phyloP scores from a whole-genome alignment of 1,140 invertebrate genomes.

The Panonychus citri region DNA sequence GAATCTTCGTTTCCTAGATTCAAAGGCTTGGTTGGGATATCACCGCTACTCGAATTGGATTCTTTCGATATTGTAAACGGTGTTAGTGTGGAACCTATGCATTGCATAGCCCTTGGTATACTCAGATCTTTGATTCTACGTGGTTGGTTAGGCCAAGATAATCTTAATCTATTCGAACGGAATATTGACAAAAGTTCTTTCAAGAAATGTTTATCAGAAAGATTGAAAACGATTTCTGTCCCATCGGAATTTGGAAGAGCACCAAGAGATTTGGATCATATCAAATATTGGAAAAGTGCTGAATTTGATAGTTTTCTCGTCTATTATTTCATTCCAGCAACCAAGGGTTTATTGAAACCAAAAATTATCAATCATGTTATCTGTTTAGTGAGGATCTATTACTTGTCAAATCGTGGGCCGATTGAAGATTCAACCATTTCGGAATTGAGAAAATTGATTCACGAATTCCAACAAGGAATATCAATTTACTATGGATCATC shows the following conservation, averaged over 20 bases:
- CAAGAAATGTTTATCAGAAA: neutral
- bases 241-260: neutral
- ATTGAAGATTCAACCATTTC: neutral
- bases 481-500: neutral
- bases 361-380: neutral
- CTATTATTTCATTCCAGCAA: neutral
- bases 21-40: neutral
- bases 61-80: neutral
- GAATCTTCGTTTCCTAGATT: neutral
- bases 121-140: neutral
- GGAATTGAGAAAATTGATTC: neutral
- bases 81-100: neutral
- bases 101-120: neutral
- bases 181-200: neutral
- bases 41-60: neutral
- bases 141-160: neutral
- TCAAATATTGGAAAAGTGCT: neutral
- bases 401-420: neutral
- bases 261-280: neutral
- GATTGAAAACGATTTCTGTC: neutral
- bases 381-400: neutral
- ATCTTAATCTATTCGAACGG: neutral
- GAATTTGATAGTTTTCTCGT: neutral
- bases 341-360: neutral
- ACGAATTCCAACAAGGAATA: neutral